Percentiles rank a stretch among this genome's conserved stretches.
phyloP scores from a whole-genome alignment of 2,888 invertebrate genomes.

The Lasioglossum villosulum region DNA sequence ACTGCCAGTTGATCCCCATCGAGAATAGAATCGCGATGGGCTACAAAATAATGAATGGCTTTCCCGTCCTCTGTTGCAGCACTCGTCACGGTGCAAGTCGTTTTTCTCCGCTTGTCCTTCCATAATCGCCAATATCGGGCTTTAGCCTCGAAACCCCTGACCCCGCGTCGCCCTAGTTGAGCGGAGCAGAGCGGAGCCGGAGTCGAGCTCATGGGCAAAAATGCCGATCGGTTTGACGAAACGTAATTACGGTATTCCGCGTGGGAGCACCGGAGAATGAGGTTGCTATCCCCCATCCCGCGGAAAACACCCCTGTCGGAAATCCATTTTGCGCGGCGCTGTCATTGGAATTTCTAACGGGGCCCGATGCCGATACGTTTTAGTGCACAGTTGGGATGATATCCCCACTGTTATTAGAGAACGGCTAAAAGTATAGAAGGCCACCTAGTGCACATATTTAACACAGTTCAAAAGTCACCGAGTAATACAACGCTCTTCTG shows the following conservation, averaged over 20 bases:
- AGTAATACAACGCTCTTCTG: background rate
- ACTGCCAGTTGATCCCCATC: background rate
- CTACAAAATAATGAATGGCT: conserved; percentile 22
- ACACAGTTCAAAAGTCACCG: background rate
- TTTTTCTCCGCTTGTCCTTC: conserved; percentile 26
- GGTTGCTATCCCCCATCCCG: conserved; percentile 6
- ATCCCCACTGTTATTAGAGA: conserved; percentile 20
- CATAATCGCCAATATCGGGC: conserved; percentile 24
- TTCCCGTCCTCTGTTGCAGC: background rate
- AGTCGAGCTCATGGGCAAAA: conserved; percentile 37
- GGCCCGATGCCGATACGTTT: conserved; percentile 27
- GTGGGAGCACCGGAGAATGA: conserved; percentile 36
- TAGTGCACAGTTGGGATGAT: conserved; percentile 24
- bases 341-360: conserved; percentile 51
- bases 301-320: conserved; percentile 36
- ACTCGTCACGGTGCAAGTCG: background rate
- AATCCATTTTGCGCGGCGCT: conserved; percentile 40
- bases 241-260: conserved; percentile 54
- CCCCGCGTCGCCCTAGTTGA: conserved; percentile 3
- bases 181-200: background rate
- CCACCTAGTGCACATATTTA: background rate
- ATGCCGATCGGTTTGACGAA: conserved; percentile 57
- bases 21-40: background rate
- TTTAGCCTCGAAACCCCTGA: background rate
- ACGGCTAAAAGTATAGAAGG: background rate